phyloP scores from a whole-genome alignment of 2,113 vertebrate genomes.

The Engraulis encrasicolus region DNA sequence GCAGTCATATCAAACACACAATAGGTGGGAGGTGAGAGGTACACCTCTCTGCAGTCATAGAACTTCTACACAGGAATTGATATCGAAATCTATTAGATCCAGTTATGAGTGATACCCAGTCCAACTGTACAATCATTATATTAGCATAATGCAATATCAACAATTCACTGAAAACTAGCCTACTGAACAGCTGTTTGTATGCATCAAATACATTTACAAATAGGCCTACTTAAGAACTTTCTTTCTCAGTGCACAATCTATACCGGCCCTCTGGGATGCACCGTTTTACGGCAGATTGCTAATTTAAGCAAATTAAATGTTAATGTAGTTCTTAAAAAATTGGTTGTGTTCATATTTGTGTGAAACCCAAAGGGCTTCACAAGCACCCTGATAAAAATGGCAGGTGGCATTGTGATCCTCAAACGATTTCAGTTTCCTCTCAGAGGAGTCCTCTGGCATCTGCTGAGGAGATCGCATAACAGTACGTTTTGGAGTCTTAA shows the following conservation, averaged over 20 bases:
- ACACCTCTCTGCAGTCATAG: too few species aligned
- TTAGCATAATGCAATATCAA: neutral
- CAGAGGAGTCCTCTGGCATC: too few species aligned
- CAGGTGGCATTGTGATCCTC: neutral
- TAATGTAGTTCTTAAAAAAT: neutral
- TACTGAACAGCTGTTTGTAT: neutral
- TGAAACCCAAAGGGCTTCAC: neutral
- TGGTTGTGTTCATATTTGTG: neutral
- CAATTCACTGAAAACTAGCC: neutral
- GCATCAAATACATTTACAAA: neutral
- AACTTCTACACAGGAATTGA: neutral
- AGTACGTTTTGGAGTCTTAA: too few species aligned
- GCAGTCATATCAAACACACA: neutral
- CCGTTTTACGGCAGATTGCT: neutral
- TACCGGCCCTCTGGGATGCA: neutral
- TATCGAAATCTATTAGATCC: neutral
- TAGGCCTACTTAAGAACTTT: neutral
- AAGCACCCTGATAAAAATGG: neutral
- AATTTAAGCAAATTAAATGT: neutral
- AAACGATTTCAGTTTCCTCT: neutral
- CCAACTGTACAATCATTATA: neutral
- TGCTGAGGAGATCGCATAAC: neutral
- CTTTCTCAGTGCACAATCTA: neutral
- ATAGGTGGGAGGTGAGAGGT: too few species aligned
- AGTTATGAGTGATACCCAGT: neutral